Base-by-base conservation (phyloP, 1,140 invertebrate species). In the Aricia agestis region DNA sequence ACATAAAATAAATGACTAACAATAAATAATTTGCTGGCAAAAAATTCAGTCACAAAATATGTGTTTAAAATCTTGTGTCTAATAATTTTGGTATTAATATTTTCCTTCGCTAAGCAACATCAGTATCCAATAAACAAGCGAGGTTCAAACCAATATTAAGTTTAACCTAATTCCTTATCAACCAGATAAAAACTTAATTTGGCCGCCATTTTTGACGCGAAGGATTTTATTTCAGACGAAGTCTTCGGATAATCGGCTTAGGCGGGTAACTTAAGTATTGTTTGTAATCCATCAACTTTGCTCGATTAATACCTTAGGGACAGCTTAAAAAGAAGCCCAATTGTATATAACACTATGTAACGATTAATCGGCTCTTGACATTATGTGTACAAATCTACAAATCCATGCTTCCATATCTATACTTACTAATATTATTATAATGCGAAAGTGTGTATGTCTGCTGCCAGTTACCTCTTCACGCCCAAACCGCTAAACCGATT, bases 281-380 rank as follows among this genome's bases (percentile, higher is more conserved):
- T 63, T 19, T 63, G 59, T 63, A 63, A 63, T 63, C 59, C 59
- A 63, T 63, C 59, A 63, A 63, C 17, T 52, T 17, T 19, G 18
- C 11, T 18, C 59, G 59, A 19, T 31, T 19, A 63, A 19, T 19
- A 19, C 59, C 59, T 63, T 19, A 63, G 17, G 59, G 59, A 63
- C 11, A 25, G 59, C 59, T 63, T 63, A 63, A 63, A 63, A 25
- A 63, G 59, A 63, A 63, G 19, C 59, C 59, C 59, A 25, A 63
- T 63, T 63, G 59, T 63, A 63, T 25, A 63, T 6, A 63, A 10
- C 59, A 19, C 58, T n/a, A 18, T 52, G 45, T 52, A 13, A 13
- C 45, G 45, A 52, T 52, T 52, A 52, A 52, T 13, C 13, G 7
- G 45, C 45, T 52, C 45, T 52, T 52, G 7, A 52, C 45, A 52